Evolutionary conservation across 2,888 invertebrate species (phyloP).

Genomic region (Drosophila fulvimacula): DNA sequence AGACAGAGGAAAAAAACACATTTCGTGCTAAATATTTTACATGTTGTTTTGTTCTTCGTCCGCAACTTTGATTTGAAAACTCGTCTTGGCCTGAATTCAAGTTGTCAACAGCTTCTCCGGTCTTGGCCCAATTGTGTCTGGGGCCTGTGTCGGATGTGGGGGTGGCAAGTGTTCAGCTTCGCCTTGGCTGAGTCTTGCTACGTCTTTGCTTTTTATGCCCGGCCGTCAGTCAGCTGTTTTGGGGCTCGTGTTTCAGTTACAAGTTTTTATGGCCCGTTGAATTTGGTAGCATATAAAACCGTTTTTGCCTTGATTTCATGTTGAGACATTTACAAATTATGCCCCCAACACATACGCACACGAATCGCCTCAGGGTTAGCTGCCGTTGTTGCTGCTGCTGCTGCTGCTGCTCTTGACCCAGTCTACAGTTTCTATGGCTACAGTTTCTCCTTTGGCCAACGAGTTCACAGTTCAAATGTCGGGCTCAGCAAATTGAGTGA

Average conservation of each 20-base stretch:
- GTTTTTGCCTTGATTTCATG: conserved; percentile 67
- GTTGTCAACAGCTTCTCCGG: conserved; percentile 68
- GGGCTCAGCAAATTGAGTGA: conserved; percentile 59
- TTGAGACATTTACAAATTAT: conserved; percentile 76
- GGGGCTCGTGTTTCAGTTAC: conserved; percentile 19
- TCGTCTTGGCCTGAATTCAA: conserved; percentile 48
- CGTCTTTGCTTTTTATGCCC: conserved; percentile 5
- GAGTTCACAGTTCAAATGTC: conserved; percentile 70
- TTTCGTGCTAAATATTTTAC: conserved; percentile 69
- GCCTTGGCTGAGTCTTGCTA: conserved; percentile 9
- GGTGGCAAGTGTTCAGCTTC: conserved; percentile 11
- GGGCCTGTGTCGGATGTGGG: not conserved
- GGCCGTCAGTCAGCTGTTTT: conserved; percentile 45
- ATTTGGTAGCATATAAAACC: conserved; percentile 18
- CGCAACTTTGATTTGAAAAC: conserved; percentile 50
- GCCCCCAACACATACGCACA: conserved; percentile 16
- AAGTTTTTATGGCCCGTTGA: conserved; percentile 33
- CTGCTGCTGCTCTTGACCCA: conserved; percentile 8
- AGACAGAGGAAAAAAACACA: conserved; percentile 16
- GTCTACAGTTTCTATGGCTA: conserved; percentile 37
- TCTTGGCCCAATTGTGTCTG: conserved; percentile 64
- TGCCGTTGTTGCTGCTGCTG: conserved; percentile 30
- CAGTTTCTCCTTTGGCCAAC: conserved; percentile 24
- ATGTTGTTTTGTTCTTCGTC: conserved; percentile 52
- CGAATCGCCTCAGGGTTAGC: conserved; percentile 32